These are phyloP conservation scores for Meles meles DNA, from an alignment of 2,113 vertebrate genomes.

Conservation along the genomic window DNA sequence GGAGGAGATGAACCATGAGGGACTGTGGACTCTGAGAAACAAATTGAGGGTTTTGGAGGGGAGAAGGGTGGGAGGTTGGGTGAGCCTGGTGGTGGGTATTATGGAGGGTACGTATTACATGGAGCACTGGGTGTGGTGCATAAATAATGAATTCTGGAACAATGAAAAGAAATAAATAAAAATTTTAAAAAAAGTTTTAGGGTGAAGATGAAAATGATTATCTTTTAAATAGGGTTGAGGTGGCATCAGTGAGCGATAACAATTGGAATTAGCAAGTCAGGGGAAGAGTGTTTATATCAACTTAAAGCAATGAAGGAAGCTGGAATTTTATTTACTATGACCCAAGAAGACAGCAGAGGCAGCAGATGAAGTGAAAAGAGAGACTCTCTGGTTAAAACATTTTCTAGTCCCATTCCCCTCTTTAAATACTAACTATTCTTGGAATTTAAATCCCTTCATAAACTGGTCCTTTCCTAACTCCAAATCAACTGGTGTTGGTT, in stretches of 20 bases:
- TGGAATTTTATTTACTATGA: neutral
- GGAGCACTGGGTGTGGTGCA: too few species aligned
- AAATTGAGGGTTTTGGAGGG: too few species aligned
- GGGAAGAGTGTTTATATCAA: neutral
- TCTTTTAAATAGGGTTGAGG: neutral
- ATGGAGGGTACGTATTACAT: too few species aligned
- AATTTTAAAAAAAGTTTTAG: neutral
- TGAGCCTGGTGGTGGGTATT: too few species aligned
- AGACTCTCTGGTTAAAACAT: neutral
- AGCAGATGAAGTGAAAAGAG: neutral
- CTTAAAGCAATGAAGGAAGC: neutral
- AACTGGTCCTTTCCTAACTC: neutral
- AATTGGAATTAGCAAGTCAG: neutral
- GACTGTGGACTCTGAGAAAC: too few species aligned
- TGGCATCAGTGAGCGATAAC: neutral
- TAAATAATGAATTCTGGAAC: too few species aligned
- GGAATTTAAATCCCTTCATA: neutral
- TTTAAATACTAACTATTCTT: neutral
- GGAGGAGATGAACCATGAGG: too few species aligned
- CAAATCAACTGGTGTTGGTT: neutral
- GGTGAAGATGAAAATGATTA: neutral
- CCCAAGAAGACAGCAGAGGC: neutral
- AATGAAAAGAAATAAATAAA: too few species aligned
- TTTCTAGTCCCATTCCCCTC: neutral
- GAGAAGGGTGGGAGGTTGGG: too few species aligned